phyloP scores from a whole-genome alignment of 2,888 invertebrate species.

The Agonopterix alstromeriana region DNA sequence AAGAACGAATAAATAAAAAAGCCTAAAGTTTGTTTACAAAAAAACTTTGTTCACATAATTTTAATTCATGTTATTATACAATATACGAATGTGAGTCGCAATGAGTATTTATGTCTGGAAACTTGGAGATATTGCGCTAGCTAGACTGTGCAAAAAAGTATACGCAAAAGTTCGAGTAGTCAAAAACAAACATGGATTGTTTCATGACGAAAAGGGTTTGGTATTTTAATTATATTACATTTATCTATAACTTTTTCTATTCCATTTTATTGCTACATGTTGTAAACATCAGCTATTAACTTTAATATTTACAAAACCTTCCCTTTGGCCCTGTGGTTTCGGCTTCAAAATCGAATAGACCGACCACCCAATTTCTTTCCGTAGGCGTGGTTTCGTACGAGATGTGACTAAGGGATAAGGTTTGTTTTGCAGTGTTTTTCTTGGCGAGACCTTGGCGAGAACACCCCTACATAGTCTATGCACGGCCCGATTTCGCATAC shows the following conservation, averaged over 20 bases:
- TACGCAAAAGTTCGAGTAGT: slow-evolving; percentile 60
- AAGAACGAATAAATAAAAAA: slow-evolving; percentile 8
- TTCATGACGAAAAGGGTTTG: slow-evolving; percentile 60
- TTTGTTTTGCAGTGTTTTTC: no score
- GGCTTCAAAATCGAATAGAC: no score
- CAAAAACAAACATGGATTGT: slow-evolving; percentile 58
- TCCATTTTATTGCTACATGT: no score
- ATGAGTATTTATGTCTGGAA: slow-evolving; percentile 60
- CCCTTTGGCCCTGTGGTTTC: no score
- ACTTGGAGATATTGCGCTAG: slow-evolving; percentile 57
- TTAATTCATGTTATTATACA: neutral
- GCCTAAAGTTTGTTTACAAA: slow-evolving; percentile 2
- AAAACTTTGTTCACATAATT: neutral
- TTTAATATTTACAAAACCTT: no score
- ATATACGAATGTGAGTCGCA: neutral
- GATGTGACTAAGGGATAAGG: no score
- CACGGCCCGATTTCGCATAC: neutral
- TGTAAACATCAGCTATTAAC: no score
- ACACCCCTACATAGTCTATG: no score
- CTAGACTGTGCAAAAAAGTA: slow-evolving; percentile 53
- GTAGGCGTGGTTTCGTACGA: no score
- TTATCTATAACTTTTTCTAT: no score
- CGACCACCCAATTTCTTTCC: no score
- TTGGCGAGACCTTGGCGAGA: no score
- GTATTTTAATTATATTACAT: neutral